Evolutionary conservation across 2,797 vertebrate species (phyloP).

Genomic region (Arnoldichthys spilopterus): DNA sequence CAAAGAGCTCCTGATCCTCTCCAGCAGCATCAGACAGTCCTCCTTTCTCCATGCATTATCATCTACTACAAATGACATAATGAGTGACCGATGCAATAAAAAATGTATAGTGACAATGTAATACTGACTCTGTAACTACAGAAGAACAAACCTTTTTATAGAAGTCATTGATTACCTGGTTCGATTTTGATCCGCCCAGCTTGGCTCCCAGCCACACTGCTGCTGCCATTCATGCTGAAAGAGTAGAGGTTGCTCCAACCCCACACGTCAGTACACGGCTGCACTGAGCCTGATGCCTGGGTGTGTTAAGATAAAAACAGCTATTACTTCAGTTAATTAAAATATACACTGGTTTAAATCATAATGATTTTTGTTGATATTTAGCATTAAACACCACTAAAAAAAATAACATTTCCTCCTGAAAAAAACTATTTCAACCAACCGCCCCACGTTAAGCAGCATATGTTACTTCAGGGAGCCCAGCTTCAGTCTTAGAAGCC

Average conservation of each 20-base stretch:
- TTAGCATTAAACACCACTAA: too few species aligned
- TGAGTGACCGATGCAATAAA: not conserved
- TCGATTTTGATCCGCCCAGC: slow-evolving; percentile 67
- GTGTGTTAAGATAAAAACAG: not conserved
- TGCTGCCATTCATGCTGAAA: slow-evolving; percentile 79
- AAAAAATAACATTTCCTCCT: not conserved
- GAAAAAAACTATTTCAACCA: not conserved
- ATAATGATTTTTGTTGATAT: too few species aligned
- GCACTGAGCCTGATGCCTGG: not conserved
- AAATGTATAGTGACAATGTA: not conserved
- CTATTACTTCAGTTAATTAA: not conserved
- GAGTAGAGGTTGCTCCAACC: slow-evolving; percentile 52
- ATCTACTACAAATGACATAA: slow-evolving; percentile 9
- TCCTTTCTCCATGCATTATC: slow-evolving; percentile 77
- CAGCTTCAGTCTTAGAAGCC: too few species aligned
- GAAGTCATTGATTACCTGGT: slow-evolving; percentile 63
- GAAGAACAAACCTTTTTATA: not conserved
- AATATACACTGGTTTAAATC: too few species aligned
- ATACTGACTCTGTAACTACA: not conserved
- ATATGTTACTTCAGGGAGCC: too few species aligned
- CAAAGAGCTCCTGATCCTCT: slow-evolving; percentile 76
- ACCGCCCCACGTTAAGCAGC: not conserved
- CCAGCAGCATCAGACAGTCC: slow-evolving; percentile 78
- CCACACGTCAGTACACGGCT: slow-evolving; percentile 22
- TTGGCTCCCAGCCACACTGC: slow-evolving; percentile 67